A percentile compares a stretch with the other conserved stretches of the same genome.
These are phyloP conservation scores for Sandelia bainsii DNA, from an alignment of 2,797 vertebrate genomes.

Conservation along the genomic window DNA sequence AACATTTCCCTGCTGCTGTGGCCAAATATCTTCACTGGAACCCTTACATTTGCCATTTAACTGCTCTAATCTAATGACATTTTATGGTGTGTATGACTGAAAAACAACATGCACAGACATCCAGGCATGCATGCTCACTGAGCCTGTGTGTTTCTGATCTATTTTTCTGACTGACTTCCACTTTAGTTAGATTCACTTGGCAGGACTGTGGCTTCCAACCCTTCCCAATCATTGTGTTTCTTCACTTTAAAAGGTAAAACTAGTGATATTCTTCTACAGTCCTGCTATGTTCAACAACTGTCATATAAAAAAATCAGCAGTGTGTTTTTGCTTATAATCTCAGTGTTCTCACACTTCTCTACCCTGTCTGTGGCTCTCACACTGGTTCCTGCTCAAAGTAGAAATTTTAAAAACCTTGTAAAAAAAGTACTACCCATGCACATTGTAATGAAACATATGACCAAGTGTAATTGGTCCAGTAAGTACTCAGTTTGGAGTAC, in stretches of 20 bases:
- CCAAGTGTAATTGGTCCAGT: too few species aligned
- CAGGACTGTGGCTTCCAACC: background rate
- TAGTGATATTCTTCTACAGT: background rate
- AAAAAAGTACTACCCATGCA: too few species aligned
- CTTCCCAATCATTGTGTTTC: background rate
- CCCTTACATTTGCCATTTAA: background rate
- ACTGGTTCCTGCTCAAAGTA: too few species aligned
- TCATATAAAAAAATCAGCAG: too few species aligned
- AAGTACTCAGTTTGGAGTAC: too few species aligned
- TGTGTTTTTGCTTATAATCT: background rate
- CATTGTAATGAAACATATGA: too few species aligned
- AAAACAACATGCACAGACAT: background rate
- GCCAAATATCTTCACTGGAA: background rate
- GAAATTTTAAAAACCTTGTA: too few species aligned
- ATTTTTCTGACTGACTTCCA: background rate
- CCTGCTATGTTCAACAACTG: too few species aligned
- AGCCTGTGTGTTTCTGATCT: background rate
- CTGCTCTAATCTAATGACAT: background rate
- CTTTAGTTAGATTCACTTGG: background rate
- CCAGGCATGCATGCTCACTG: background rate
- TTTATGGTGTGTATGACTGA: background rate
- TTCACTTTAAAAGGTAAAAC: background rate
- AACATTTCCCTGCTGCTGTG: background rate
- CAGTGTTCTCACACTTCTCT: background rate
- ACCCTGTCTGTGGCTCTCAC: too few species aligned